Base-by-base conservation (phyloP, 2,888 invertebrate genomes). In the Apamea crenata region DNA sequence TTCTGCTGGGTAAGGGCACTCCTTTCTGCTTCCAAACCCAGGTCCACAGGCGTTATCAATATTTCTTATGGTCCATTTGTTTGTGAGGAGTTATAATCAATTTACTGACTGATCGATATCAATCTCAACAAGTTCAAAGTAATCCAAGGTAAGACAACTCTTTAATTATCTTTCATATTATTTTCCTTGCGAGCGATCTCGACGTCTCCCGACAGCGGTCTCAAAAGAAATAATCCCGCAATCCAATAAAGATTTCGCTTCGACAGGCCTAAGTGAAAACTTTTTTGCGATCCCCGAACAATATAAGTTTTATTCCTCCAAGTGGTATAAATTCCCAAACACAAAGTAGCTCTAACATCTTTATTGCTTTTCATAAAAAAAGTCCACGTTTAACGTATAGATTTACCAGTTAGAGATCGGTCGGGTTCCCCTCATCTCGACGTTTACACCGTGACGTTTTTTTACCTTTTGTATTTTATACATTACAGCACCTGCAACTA, bases 341-440 rank as follows among this genome's bases (percentile, higher is more conserved):
- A 96, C 96, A 96, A 96, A 96, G 96, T 96, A 96, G 95, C 95
- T 95, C 94, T 95, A 96, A 96, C 96, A 95, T 95, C 95, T 96
- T 96, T 96, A 96, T 96, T 95, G 96, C 95, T 95, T 96, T 96
- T 96, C 96, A 96, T 96, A 96, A 96, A 95, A 67, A 95, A 95
- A 94, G 93, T 93, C 94, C 90, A 82, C 93, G 92, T 93, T 95
- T 93, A 94, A 94, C 94, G 94, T 94, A 95, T 94, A 95, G 94
- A 94, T 95, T 94, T 92, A 89, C 93, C 93, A 93, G 93, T 93
- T 93, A 92, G 91, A 93, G 93, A 93, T 94, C 91, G 91, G 89
- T 92, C 90, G 92, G 92, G 90, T 92, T 94, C 93, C 91, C 91
- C 92, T 91, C 85, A 83, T 86, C 86, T 81, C 81, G 81, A 85